These are phyloP conservation scores for Atethmia centrago DNA, from an alignment of 2,888 invertebrate species.

Conservation along the genomic window DNA sequence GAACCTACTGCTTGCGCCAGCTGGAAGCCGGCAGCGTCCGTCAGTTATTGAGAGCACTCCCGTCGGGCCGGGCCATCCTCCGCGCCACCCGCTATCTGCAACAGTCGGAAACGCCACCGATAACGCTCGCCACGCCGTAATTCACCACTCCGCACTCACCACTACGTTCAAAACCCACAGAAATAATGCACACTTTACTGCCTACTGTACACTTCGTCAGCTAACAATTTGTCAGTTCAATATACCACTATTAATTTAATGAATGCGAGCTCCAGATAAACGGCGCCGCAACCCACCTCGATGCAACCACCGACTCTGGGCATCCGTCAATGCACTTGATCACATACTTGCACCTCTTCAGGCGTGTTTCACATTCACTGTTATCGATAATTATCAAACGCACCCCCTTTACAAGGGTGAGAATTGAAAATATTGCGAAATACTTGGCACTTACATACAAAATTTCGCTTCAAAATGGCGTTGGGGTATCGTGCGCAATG, in stretches of 20 bases:
- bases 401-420: slow-evolving; percentile 74
- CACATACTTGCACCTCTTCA: slow-evolving; percentile 66
- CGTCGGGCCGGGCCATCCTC: slow-evolving; percentile 87
- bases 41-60: slow-evolving; percentile 88
- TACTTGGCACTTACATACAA: slow-evolving; percentile 91
- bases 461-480: slow-evolving; percentile 92
- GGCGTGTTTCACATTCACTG: slow-evolving; percentile 74
- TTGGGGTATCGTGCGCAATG: slow-evolving; percentile 90
- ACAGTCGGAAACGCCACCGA: slow-evolving; percentile 88
- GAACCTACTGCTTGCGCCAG: slow-evolving; percentile 88
- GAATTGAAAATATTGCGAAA: slow-evolving; percentile 88
- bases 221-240: slow-evolving; percentile 68
- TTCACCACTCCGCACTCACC: slow-evolving; percentile 62
- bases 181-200: slow-evolving; percentile 55
- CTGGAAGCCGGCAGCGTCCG: slow-evolving; percentile 89
- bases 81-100: slow-evolving; percentile 87
- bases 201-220: slow-evolving; percentile 54
- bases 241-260: slow-evolving; percentile 82
- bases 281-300: slow-evolving; percentile 85
- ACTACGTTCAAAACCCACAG: slow-evolving; percentile 53
- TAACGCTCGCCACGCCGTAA: slow-evolving; percentile 83
- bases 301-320: slow-evolving; percentile 79
- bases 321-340: slow-evolving; percentile 73
- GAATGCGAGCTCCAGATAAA: slow-evolving; percentile 83
- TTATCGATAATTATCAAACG: slow-evolving; percentile 73